Evolutionary conservation across 2,113 vertebrate genomes (phyloP).

Genomic region (Mionectes macconnelli): DNA sequence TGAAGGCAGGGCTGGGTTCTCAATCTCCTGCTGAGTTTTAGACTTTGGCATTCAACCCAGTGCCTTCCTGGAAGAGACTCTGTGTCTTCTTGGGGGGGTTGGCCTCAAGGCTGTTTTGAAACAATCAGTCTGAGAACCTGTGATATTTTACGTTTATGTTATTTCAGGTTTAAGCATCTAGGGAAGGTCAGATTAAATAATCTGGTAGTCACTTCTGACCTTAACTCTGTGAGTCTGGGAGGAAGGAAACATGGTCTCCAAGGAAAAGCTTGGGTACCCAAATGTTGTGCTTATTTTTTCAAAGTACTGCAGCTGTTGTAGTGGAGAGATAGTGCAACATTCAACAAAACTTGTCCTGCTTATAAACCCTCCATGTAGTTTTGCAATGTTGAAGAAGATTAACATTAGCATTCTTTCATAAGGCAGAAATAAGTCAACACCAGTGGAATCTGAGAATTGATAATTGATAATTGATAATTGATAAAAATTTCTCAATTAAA

Average conservation of each 20-base stretch:
- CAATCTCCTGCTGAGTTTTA: neutral
- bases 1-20: neutral
- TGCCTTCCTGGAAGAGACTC: neutral
- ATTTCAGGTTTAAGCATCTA: neutral
- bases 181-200: neutral
- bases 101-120: neutral
- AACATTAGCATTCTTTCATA: neutral
- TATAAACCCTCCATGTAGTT: neutral
- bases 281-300: neutral
- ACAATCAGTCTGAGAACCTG: neutral
- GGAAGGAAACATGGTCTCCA: neutral
- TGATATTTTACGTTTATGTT: neutral
- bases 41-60: neutral
- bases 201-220: neutral
- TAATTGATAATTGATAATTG: too few species aligned
- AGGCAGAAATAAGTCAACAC: neutral
- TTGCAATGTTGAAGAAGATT: neutral
- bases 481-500: neutral
- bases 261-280: neutral
- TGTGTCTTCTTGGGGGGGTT: neutral
- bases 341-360: neutral
- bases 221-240: neutral
- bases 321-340: neutral
- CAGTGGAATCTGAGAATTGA: neutral
- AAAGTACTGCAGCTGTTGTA: neutral